phyloP scores from a whole-genome alignment of 2,888 invertebrate species.

The Liposcelis brunnea region DNA sequence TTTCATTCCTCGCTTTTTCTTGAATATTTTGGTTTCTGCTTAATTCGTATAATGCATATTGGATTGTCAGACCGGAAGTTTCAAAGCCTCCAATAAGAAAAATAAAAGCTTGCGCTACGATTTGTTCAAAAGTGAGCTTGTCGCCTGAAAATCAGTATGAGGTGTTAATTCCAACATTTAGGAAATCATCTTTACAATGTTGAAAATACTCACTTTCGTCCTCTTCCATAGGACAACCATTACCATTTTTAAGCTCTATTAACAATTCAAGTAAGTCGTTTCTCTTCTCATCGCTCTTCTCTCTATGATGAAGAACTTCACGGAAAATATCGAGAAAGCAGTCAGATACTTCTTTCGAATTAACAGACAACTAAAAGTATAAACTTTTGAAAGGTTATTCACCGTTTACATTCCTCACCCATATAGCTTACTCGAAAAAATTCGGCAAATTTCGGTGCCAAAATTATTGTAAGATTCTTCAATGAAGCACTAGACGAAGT shows the following conservation, averaged over 20 bases:
- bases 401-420: too few species aligned
- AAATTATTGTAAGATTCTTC: neutral
- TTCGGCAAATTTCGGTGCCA: neutral
- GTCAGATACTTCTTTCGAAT: conserved; percentile 13
- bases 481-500: conserved; percentile 12
- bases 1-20: conserved; percentile 25
- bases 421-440: neutral
- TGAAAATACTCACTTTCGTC: neutral
- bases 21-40: conserved; percentile 28
- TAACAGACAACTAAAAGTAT: neutral
- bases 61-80: conserved; percentile 31
- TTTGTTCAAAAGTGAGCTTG: conserved; percentile 2
- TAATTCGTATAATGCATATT: conserved; percentile 29
- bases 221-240: too few species aligned
- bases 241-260: too few species aligned
- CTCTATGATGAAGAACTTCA: conserved; percentile 26
- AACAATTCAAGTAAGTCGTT: conserved; percentile 28
- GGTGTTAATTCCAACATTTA: too few species aligned
- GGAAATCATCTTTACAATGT: too few species aligned
- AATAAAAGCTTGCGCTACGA: conserved; percentile 30
- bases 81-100: conserved; percentile 33
- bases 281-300: conserved; percentile 26
- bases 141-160: neutral
- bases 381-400: too few species aligned
- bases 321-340: conserved; percentile 26